Evolutionary conservation across 2,888 invertebrate genomes (phyloP), one percentile per base, ranked within the genome.

Genomic region (Eupithecia subumbrata): DNA sequence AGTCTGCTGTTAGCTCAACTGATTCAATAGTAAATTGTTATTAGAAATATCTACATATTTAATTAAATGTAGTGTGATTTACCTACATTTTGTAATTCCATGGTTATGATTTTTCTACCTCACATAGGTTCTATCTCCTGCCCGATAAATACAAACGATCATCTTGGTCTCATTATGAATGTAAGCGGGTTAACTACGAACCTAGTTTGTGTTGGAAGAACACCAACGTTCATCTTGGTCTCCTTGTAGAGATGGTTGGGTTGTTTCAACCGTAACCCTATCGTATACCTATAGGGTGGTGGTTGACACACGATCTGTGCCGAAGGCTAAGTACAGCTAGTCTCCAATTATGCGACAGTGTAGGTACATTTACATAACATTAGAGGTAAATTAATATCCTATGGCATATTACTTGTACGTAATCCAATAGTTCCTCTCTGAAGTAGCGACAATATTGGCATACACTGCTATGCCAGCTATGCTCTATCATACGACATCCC

Each of bases 401-500:
- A n/a, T 48, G 48, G 18, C 48, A n/a, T n/a, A n/a, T n/a, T 48
- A 48, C 48, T 48, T 48, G n/a, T 48, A 48, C 48, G 25, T 5
- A 22, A 60, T 25, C 60, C 25, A 60, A 60, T 25, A 60, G 60
- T 60, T 60, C 25, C 12, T 22, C 22, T 60, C 25, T 14, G 14
- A 60, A 8, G 16, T 34, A 30, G 5, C 16, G 30, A 34, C 30
- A 64, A 34, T 64, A 64, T 64, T 34, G 64, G 64, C 18, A 34
- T 18, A 34, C 64, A 34, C 64, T 60, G 60, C 25, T 60, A 60
- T 60, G 60, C 60, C 60, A 64, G 34, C 64, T 64, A 64, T 64
- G 64, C 30, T 64, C 34, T 64, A 64, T 64, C 64, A 64, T 25
- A 70, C 69, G 67, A 60, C 45, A 70, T 43, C 40, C 16, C 45